Percentiles rank a stretch among this genome's conserved stretches.
Conservation (phyloP, 2,113 vertebrate species). For the Onychostoma macrolepis region DNA sequence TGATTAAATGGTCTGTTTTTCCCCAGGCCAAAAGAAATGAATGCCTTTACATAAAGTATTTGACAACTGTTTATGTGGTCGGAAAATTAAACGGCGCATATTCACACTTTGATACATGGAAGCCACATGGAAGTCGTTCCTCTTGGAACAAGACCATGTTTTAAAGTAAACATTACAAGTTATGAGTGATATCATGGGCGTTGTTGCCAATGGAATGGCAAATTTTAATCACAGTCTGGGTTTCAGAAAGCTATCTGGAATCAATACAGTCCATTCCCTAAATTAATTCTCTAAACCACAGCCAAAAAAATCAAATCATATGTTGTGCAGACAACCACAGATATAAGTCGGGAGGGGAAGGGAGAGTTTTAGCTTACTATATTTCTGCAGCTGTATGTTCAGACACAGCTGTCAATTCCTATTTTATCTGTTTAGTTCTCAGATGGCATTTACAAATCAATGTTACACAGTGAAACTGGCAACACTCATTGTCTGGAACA, state of each 20-base stretch:
- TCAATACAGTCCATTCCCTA: conserved; percentile 56
- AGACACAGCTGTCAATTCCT: conserved; percentile 42
- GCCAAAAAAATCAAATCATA: conserved; percentile 67
- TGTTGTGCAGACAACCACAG: conserved; percentile 54
- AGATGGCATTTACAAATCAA: conserved; percentile 44
- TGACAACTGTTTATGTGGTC: neutral
- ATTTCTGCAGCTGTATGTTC: conserved; percentile 44
- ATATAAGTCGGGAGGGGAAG: conserved; percentile 6
- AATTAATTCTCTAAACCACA: conserved; percentile 58
- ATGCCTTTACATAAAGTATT: neutral
- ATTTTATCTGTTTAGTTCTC: conserved; percentile 43
- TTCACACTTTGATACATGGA: neutral
- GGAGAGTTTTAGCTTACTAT: conserved; percentile 26
- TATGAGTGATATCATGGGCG: conserved; percentile 7
- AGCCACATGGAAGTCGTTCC: conserved; percentile 4
- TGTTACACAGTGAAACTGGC: conserved; percentile 52
- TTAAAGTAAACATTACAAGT: conserved; percentile 34
- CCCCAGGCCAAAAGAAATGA: neutral
- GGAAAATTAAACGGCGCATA: neutral
- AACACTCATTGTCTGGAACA: conserved; percentile 63
- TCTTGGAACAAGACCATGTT: conserved; percentile 9
- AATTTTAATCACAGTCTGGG: conserved; percentile 38
- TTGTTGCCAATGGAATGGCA: neutral
- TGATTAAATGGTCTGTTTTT: conserved; percentile 14
- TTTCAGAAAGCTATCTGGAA: conserved; percentile 64